These are phyloP conservation scores for Acipenser ruthenus DNA, from an alignment of 2,797 vertebrate species.

Conservation along the genomic window DNA sequence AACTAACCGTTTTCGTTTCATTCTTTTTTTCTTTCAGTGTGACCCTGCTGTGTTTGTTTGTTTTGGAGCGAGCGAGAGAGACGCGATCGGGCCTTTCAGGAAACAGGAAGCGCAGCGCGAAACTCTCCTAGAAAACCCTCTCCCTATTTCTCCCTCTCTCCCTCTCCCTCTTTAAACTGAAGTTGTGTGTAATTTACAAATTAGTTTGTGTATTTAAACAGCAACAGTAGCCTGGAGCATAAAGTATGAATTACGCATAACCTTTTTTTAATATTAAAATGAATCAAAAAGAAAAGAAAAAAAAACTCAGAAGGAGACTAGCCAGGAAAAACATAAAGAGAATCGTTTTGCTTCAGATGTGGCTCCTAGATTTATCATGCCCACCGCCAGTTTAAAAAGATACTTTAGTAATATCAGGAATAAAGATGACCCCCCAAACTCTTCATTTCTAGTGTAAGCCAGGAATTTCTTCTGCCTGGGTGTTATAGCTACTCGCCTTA, in stretches of 20 bases:
- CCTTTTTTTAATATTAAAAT: conserved; percentile 49
- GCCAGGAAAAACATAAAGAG: conserved; percentile 51
- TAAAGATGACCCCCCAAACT: too few species aligned
- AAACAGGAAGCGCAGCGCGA: too few species aligned
- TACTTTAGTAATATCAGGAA: conserved; percentile 28
- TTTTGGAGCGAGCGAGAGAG: conserved; percentile 38
- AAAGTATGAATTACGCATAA: conserved; percentile 63
- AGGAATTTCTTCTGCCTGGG: too few species aligned
- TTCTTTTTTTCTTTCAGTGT: conserved; percentile 6
- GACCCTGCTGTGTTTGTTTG: conserved; percentile 46
- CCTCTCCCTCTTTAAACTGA: conserved; percentile 33
- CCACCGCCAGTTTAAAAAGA: conserved; percentile 54
- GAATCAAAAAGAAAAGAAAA: conserved; percentile 51
- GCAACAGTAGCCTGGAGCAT: conserved; percentile 57
- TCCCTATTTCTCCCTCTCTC: conserved; percentile 24
- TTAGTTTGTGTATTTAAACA: conserved; percentile 63
- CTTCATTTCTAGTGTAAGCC: too few species aligned
- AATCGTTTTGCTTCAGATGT: conserved; percentile 30
- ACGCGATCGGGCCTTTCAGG: too few species aligned
- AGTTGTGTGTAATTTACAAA: conserved; percentile 47
- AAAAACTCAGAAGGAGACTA: conserved; percentile 22
- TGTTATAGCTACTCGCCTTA: too few species aligned
- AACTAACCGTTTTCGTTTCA: not conserved
- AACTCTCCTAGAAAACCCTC: too few species aligned
- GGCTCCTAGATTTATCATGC: conserved; percentile 44